phyloP scores from a whole-genome alignment of 2,888 invertebrate species.

The Acrobasis suavella region DNA sequence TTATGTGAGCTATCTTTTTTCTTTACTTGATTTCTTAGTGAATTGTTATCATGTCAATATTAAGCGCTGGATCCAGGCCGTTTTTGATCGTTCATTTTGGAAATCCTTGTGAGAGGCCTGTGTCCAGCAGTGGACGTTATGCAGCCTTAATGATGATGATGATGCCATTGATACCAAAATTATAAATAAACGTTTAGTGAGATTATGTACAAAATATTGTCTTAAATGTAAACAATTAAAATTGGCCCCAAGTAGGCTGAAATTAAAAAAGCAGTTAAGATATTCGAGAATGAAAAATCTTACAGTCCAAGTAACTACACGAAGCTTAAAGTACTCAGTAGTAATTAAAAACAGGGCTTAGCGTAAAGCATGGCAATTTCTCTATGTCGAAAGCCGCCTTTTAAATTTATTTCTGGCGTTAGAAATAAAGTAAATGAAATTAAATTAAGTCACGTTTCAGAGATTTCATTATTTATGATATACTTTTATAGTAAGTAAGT shows the following conservation, averaged over 20 bases:
- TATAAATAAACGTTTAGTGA: too few relatives aligned
- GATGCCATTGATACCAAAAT: too few relatives aligned
- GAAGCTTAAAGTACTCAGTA: slow-evolving; percentile 60
- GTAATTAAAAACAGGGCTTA: slow-evolving; percentile 73
- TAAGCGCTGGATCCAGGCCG: too few relatives aligned
- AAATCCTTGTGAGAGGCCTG: too few relatives aligned
- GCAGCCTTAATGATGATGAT: too few relatives aligned
- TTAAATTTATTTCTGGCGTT: slow-evolving; percentile 37
- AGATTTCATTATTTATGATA: neutral
- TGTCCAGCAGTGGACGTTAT: too few relatives aligned
- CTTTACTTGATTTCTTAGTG: too few relatives aligned
- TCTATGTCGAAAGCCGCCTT: slow-evolving; percentile 64
- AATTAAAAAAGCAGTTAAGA: slow-evolving; percentile 31
- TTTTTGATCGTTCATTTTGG: too few relatives aligned
- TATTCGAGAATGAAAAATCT: slow-evolving; percentile 48
- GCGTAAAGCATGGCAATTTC: slow-evolving; percentile 71
- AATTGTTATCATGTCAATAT: too few relatives aligned
- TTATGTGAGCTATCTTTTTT: too few relatives aligned
- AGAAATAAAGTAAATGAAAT: slow-evolving; percentile 4
- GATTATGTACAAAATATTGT: too few relatives aligned
- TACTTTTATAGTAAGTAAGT: too few relatives aligned
- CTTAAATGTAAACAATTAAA: neutral
- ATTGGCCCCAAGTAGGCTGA: slow-evolving; percentile 11
- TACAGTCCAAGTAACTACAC: slow-evolving; percentile 44
- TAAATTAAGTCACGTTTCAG: neutral